Percentiles rank a stretch among this genome's conserved stretches.
Evolutionary conservation across 2,113 vertebrate species (phyloP).

Genomic region (Psittacus erithacus): DNA sequence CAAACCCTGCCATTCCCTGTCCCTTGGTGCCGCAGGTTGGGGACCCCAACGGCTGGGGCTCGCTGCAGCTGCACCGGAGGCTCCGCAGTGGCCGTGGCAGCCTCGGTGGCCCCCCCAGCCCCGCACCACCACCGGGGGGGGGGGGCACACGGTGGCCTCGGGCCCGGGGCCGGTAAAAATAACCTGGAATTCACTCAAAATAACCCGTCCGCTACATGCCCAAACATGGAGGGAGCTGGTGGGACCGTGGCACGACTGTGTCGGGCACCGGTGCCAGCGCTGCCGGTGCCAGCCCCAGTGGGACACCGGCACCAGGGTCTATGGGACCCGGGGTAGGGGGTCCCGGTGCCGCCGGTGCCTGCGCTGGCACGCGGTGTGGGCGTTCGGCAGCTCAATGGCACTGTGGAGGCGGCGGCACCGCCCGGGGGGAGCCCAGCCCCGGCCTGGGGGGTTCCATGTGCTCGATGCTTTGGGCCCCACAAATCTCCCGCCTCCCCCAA

Average conservation of each 20-base stretch:
- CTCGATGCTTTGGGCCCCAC: background rate
- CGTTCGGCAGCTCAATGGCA: background rate
- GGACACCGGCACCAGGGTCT: background rate
- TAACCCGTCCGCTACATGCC: constrained; percentile 53
- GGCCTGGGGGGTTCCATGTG: background rate
- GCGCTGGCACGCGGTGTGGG: background rate
- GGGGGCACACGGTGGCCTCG: background rate
- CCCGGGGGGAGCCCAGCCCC: background rate
- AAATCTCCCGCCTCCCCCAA: background rate
- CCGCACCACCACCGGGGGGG: background rate
- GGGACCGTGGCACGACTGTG: background rate
- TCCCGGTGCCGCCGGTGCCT: no score
- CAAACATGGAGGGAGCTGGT: constrained; percentile 59
- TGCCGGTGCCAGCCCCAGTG: background rate
- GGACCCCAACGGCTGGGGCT: background rate
- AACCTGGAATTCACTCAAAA: constrained; percentile 71
- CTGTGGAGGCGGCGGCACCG: background rate
- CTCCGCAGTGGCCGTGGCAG: fast-evolving
- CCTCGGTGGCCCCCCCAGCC: background rate
- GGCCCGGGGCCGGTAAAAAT: constrained; percentile 61
- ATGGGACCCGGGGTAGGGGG: background rate
- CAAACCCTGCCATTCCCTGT: background rate
- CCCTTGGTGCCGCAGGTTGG: background rate
- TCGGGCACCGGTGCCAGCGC: background rate
- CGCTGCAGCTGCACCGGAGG: no score